A percentile compares a stretch with the other conserved stretches of the same genome.
phyloP scores from a whole-genome alignment of 2,888 invertebrate genomes.

The Steromphala cineraria region DNA sequence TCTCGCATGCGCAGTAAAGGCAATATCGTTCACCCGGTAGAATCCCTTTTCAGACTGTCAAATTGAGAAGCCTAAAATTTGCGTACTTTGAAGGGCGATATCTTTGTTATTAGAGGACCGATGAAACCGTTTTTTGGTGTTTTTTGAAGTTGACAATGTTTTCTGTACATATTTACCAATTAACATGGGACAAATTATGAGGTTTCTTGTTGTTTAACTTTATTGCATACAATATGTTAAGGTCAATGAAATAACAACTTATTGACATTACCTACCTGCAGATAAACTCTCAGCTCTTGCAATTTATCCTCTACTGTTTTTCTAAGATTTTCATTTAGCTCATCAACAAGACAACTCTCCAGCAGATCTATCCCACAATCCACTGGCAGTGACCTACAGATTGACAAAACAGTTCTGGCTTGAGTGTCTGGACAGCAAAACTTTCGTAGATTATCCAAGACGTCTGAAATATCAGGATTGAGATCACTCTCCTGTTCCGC shows the following conservation, averaged over 20 bases:
- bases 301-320: conserved; percentile 47
- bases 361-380: conserved; percentile 65
- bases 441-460: conserved; percentile 42
- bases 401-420: conserved; percentile 56
- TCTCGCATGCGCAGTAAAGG: too few species aligned
- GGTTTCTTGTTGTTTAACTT: background rate
- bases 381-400: conserved; percentile 55
- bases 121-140: too few species aligned
- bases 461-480: background rate
- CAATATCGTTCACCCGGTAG: too few species aligned
- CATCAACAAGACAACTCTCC: conserved; percentile 53
- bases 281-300: conserved; percentile 56
- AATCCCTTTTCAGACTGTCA: too few species aligned
- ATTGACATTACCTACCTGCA: conserved; percentile 49
- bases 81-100: too few species aligned
- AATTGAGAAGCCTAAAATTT: too few species aligned
- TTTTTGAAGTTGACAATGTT: too few species aligned
- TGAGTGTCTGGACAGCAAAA: conserved; percentile 51
- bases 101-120: too few species aligned
- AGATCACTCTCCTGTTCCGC: conserved; percentile 24
- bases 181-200: too few species aligned
- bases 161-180: too few species aligned
- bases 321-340: conserved; percentile 29
- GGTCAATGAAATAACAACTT: background rate
- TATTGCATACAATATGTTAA: background rate